phyloP scores from a whole-genome alignment of 2,888 invertebrate species.

The Calameuta idolon region DNA sequence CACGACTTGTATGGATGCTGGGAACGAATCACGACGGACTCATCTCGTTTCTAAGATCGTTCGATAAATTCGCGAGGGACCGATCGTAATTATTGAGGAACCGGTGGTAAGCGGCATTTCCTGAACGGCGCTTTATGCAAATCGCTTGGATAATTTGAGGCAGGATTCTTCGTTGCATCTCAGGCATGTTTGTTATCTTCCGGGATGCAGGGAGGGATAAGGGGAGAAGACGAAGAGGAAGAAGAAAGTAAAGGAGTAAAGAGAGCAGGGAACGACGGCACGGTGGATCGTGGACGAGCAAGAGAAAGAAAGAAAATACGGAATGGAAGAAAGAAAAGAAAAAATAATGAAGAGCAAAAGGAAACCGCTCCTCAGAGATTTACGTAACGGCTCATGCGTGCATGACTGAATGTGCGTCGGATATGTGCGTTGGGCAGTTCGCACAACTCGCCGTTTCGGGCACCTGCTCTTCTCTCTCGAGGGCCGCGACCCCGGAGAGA shows the following conservation, averaged over 20 bases:
- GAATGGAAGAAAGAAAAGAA: conserved; percentile 18
- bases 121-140: conserved; percentile 24
- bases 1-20: background rate
- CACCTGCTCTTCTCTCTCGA: conserved; percentile 51
- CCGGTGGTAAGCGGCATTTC: conserved; percentile 4
- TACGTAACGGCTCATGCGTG: conserved; percentile 46
- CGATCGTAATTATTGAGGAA: background rate
- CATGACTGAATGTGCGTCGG: conserved; percentile 48
- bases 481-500: conserved; percentile 49
- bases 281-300: background rate
- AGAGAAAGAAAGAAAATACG: conserved; percentile 19
- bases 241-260: conserved; percentile 10
- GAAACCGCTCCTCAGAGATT: conserved; percentile 38
- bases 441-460: conserved; percentile 33
- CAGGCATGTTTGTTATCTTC: conserved; percentile 23
- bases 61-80: background rate
- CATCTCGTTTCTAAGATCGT: background rate
- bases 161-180: conserved; percentile 19
- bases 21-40: background rate
- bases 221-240: conserved; percentile 11
- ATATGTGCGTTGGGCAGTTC: conserved; percentile 10
- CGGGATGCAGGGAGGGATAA: conserved; percentile 18
- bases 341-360: conserved; percentile 22
- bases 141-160: conserved; percentile 27
- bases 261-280: background rate